Percentiles rank a stretch among this genome's conserved stretches.
Conservation (phyloP, 2,797 vertebrate species). For the Crenuchus spilurus region DNA sequence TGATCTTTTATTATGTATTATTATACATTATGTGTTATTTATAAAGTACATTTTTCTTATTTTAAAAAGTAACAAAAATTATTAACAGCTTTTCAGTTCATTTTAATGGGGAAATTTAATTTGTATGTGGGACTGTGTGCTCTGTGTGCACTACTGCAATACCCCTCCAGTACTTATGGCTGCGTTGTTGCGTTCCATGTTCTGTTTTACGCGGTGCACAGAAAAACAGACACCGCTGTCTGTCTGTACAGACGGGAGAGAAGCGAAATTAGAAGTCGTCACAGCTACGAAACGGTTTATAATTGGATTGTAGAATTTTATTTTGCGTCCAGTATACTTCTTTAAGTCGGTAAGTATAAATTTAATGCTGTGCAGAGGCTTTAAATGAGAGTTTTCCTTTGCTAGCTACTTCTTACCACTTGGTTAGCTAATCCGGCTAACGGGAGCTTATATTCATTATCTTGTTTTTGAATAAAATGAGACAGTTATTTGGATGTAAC, state of each 20-base stretch:
- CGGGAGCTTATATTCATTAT: background rate
- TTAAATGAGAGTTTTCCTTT: background rate
- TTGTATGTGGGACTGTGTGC: no score
- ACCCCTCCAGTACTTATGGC: conserved; percentile 16
- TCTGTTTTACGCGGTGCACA: background rate
- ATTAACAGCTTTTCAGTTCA: no score
- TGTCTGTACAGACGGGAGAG: background rate
- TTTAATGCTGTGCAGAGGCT: background rate
- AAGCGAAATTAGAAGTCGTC: background rate
- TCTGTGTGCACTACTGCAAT: background rate
- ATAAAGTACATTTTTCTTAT: no score
- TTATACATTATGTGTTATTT: no score
- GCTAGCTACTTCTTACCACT: background rate
- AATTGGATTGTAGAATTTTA: background rate
- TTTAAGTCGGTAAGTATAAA: background rate
- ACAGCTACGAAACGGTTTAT: background rate
- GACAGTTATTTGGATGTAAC: background rate
- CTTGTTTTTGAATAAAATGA: no score
- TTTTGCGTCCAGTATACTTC: background rate
- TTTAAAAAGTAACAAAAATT: no score
- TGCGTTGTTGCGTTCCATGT: background rate
- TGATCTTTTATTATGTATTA: no score
- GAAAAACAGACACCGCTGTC: background rate
- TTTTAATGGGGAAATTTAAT: no score
- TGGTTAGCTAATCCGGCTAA: background rate